A percentile compares a stretch with the other conserved stretches of the same genome.
phyloP scores from a whole-genome alignment of 2,888 invertebrate species.

The Eueremaeus valkanovi region DNA sequence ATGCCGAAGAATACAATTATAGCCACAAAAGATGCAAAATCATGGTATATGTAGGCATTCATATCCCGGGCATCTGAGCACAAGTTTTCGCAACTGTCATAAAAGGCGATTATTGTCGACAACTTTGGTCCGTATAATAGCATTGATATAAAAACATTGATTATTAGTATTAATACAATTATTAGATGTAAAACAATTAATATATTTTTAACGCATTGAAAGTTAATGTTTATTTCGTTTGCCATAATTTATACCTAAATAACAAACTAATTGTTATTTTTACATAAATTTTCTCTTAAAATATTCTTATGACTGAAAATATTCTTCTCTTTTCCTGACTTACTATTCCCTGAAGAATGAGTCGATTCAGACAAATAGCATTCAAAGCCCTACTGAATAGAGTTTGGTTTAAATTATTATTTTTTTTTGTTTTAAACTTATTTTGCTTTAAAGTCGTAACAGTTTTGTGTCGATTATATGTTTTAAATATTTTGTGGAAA shows the following conservation, averaged over 20 bases:
- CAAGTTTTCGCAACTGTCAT: constrained; percentile 11
- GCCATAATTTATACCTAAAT: background rate
- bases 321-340: too few relatives aligned
- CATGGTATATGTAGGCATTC: background rate
- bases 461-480: too few relatives aligned
- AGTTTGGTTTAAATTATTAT: background rate
- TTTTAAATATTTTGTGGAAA: background rate
- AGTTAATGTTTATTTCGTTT: background rate
- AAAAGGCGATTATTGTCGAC: constrained; percentile 23
- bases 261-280: too few relatives aligned
- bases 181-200: constrained; percentile 20
- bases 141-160: constrained; percentile 21
- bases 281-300: too few relatives aligned
- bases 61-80: background rate
- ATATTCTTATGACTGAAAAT: too few relatives aligned
- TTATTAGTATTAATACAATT: background rate
- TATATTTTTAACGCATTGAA: background rate
- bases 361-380: too few relatives aligned
- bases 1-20: background rate
- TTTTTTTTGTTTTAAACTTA: background rate
- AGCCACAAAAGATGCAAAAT: background rate
- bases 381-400: too few relatives aligned
- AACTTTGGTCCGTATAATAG: constrained; percentile 17
- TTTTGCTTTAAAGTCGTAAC: background rate
- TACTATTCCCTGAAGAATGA: too few relatives aligned